Conservation (phyloP, 2,113 vertebrate species). For the Uria aalge region DNA sequence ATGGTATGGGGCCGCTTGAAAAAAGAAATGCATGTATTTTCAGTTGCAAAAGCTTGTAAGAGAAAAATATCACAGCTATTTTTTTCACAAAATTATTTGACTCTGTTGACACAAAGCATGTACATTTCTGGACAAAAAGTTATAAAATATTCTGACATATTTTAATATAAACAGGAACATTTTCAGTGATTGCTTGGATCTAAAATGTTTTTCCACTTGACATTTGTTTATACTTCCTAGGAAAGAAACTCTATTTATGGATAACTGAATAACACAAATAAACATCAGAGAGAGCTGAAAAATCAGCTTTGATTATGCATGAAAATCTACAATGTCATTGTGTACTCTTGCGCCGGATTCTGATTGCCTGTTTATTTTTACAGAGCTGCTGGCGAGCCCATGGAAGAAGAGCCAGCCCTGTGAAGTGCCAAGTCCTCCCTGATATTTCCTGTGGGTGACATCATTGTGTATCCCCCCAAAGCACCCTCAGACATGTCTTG, state of each 20-base stretch:
- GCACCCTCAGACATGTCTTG: constrained; percentile 90
- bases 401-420: constrained; percentile 85
- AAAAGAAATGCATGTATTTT: constrained; percentile 41
- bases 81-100: constrained; percentile 72
- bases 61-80: constrained; percentile 53
- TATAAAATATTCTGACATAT: constrained; percentile 88
- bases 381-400: constrained; percentile 88
- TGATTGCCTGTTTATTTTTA: constrained; percentile 99
- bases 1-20: background rate
- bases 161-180: constrained; percentile 95
- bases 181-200: constrained; percentile 86
- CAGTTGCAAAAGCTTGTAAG: constrained; percentile 44
- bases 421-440: constrained; percentile 89
- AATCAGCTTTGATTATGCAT: constrained; percentile 96
- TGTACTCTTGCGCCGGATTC: constrained; percentile 88
- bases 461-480: constrained; percentile 90
- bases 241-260: constrained; percentile 95
- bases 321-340: constrained; percentile 92
- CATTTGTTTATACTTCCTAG: constrained; percentile 94
- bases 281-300: constrained; percentile 89
- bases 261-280: constrained; percentile 96
- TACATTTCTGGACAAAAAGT: constrained; percentile 74
- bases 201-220: constrained; percentile 87
- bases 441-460: constrained; percentile 94
- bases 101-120: constrained; percentile 75